phyloP scores from a whole-genome alignment of 2,113 vertebrate species.

The Centropus unirufus region DNA sequence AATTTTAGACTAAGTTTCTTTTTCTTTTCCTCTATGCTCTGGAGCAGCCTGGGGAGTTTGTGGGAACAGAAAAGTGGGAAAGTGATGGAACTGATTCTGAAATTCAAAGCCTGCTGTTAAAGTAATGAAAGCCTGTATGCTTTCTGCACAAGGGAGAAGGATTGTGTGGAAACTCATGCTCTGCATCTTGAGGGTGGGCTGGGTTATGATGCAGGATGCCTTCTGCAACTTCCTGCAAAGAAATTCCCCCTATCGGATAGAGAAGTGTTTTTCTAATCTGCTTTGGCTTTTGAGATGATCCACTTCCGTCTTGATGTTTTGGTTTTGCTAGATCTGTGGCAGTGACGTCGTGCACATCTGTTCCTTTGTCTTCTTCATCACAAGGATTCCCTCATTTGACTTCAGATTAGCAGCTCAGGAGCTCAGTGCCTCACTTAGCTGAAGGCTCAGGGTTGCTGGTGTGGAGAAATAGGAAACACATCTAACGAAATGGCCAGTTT shows the following conservation, averaged over 20 bases:
- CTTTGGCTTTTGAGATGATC: fast-evolving
- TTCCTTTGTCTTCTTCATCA: neutral
- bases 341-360: neutral
- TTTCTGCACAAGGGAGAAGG: neutral
- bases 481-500: neutral
- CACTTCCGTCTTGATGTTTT: neutral
- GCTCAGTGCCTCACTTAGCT: neutral
- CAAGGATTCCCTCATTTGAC: neutral
- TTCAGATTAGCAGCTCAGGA: neutral
- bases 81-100: conserved; percentile 21
- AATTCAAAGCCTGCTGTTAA: neutral
- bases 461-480: neutral
- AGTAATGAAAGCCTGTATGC: neutral
- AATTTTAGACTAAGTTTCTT: neutral
- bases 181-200: neutral
- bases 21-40: neutral
- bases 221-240: neutral
- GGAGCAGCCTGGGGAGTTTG: neutral
- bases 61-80: conserved; percentile 8
- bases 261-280: neutral
- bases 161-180: neutral
- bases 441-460: neutral
- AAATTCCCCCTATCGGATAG: neutral
- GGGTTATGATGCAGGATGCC: no score
- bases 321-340: neutral